Base-by-base conservation (phyloP, 2,113 vertebrate species). In the Columba livia region DNA sequence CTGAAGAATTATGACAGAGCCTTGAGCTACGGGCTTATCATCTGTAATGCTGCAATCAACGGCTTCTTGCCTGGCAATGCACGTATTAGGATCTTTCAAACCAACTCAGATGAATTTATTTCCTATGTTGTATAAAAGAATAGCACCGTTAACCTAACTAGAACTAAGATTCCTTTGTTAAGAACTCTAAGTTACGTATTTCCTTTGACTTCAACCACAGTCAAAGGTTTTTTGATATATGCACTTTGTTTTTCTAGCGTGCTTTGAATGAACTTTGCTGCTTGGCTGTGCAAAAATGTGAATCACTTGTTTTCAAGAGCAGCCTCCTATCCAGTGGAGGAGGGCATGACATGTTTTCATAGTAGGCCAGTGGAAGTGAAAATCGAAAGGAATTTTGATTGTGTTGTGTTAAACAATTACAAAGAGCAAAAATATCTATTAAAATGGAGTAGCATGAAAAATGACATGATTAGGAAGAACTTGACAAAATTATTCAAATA, bases 281-380 rank as follows among this genome's bases (percentile, higher is more conserved):
- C 88, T 90, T 94, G 94, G 82, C 58, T 97, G 92, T 34, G 24
- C 85, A 94, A 87, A 93, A 93, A 86, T 21, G 60, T 40, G 78
- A 84, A 82, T 84, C 51, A 88, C 21, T 88, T 79, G 53, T 67
- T 89, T 95, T 67, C 80, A 87, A 70, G 44, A 85, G 44, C n/a
- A 58, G 80, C 28, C 79, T 62, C 28, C 73, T 82, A 62, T 11
- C 79, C 48, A 57, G 34, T 12, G 10, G 69, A 82, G 31, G n/a
- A 91, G 88, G 57, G 84, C 89, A 96, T 2, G 20, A 90, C 94
- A 87, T 77, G 79, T 69, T 95, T 94, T 70, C 77, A 85, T 7
- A 87, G 90, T 10, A 89, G 48, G 29, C 57, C 70, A 91, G 71
- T 3, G 6, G 50, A 95, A 92, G 73, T 66, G 34, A 92, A 94